A percentile compares a stretch with the other conserved stretches of the same genome.
phyloP scores from a whole-genome alignment of 2,797 vertebrate genomes.

The Takifugu rubripes region DNA sequence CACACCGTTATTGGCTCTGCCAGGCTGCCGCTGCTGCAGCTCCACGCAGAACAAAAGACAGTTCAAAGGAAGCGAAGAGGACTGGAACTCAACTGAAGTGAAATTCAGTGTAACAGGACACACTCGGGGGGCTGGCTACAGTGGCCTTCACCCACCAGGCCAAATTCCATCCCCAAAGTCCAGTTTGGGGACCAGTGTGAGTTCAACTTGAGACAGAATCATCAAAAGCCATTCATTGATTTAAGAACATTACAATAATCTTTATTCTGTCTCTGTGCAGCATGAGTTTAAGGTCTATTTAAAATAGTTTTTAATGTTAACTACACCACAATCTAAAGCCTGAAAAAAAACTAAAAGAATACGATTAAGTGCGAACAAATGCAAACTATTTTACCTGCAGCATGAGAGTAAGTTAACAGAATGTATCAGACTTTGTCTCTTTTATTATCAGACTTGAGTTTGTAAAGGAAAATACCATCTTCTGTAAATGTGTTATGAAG shows the following conservation, averaged over 20 bases:
- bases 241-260: neutral
- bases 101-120: constrained; percentile 55
- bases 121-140: constrained; percentile 32
- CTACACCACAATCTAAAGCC: no score
- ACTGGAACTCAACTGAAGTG: constrained; percentile 47
- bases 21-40: constrained; percentile 63
- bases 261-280: neutral
- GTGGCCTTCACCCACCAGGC: constrained; percentile 16
- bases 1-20: constrained; percentile 69
- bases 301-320: no score
- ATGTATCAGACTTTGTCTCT: no score
- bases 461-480: no score
- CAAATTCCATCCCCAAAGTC: neutral
- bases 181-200: neutral
- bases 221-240: neutral
- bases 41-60: constrained; percentile 39
- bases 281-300: no score
- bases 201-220: no score
- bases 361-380: no score
- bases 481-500: no score
- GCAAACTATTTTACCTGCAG: no score
- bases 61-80: constrained; percentile 52
- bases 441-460: no score
- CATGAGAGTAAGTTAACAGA: no score
- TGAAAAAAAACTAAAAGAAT: no score